Evolutionary conservation across 2,113 vertebrate genomes (phyloP), one percentile per base, ranked within the genome.

Genomic region (Leucopternis melanops): DNA sequence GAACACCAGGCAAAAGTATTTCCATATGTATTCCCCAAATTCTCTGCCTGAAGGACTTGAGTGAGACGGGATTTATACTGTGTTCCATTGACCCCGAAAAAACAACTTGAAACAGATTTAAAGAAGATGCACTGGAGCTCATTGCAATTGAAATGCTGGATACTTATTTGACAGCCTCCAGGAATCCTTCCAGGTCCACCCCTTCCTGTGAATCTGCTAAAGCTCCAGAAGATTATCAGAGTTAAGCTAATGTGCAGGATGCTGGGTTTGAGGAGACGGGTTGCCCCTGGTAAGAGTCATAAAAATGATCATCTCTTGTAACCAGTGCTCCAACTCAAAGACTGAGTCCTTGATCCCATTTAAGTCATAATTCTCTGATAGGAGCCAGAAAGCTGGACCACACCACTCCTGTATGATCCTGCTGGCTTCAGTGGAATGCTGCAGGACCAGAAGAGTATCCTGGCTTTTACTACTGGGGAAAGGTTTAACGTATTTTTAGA

Each of bases 1-100:
- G 69, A 91, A 95, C 91, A 95, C 79, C 74, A 96, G 59, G 67
- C 89, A 82, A 86, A 97, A 96, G 95, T 89, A 94, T 82, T 97
- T 97, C 97, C 97, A 97, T 97, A 96, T 97, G 97, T 95, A 94
- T 78, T 93, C 84, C 73, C 32, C 86, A 84, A 92, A 96, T 92
- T 91, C 86, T 92, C 87, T 94, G 95, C 91, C 95, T 94, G 81
- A 71, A 96, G 95, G 82, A 97, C 82, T 92, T 86, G 91, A 81
- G 54, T 8, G 8, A 93, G 91, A 42, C 17, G 16, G 88, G 93
- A 97, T 94, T 97, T 97, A 97, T 96, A 62, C 87, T 44, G 84
- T 95, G 89, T 93, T 95, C 85, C 72, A 95, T 57, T 95, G 95
- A 96, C 96, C 93, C 78, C 6, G 1, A 90, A 92, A 94, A 91